Evolutionary conservation across 2,113 vertebrate genomes (phyloP), one percentile per base, ranked within the genome.

Genomic region (Agelaius tricolor): DNA sequence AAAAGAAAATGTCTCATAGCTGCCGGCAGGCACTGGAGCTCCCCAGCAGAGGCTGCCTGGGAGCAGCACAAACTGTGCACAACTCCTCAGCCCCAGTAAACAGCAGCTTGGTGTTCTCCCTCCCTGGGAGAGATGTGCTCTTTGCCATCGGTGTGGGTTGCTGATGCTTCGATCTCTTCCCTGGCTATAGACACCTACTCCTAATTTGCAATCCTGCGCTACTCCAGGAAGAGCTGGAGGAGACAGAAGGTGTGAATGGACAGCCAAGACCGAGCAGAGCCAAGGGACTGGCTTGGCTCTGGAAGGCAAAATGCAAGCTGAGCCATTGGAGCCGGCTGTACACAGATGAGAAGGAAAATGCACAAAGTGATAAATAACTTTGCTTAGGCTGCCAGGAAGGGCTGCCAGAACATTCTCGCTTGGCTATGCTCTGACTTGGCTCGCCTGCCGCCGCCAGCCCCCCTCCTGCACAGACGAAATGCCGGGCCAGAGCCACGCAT

Each of bases 321-420:
- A 97, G 97, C 97, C 95, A 94, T 97, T 97, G 96, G 97, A 97
- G 97, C 95, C 75, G 88, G 95, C 95, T 96, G 96, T 96, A 96
- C 95, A 95, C 97, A 97, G 96, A 97, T 97, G 97, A 97, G 97
- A 96, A 97, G 94, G 97, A 97, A 97, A 97, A 97, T 93, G 96
- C 96, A 96, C 96, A 96, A 96, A 97, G 97, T 97, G 97, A 97
- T 97, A 97, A 97, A 97, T 97, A 97, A 97, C 97, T 97, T 96
- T 63, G 86, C 97, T 97, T 5, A 9, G 95, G 87, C 95, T 82
- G 97, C 97, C 97, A 97, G 93, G 84, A 92, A 93, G 87, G 95
- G 90, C 93, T 97, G 97, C 97, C 96, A 97, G 96, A 97, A 97
- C 94, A 97, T 97, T 97, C 97, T 93, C 78, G 1, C 96, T 97